A percentile compares a stretch with the other conserved stretches of the same genome.
phyloP scores from a whole-genome alignment of 1,140 invertebrate genomes.

The Cherax destructor region DNA sequence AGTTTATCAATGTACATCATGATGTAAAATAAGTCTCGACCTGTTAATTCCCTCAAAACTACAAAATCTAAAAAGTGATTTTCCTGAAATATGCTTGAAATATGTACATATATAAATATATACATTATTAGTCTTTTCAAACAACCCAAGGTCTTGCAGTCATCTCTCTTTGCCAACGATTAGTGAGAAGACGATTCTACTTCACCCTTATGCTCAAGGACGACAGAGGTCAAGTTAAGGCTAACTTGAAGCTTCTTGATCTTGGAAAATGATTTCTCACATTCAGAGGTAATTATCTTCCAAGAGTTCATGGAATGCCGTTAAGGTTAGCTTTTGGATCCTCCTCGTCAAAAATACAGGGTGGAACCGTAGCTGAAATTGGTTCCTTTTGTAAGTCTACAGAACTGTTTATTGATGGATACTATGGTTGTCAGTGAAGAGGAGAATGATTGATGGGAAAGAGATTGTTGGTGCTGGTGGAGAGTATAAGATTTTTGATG shows the following conservation, averaged over 20 bases:
- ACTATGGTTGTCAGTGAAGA: background rate
- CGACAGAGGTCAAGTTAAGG: conserved; percentile 53
- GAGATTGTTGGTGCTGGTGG: background rate
- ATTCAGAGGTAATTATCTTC: conserved; percentile 29
- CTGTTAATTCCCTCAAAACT: conserved; percentile 44
- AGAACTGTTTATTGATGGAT: background rate
- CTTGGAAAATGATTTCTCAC: conserved; percentile 34
- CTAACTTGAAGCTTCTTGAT: conserved; percentile 37
- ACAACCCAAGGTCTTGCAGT: conserved; percentile 54
- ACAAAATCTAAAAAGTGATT: conserved; percentile 58
- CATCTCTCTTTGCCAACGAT: conserved; percentile 19
- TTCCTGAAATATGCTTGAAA: conserved; percentile 56
- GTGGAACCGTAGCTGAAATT: conserved; percentile 44
- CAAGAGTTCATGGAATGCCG: conserved; percentile 13
- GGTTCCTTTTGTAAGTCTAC: conserved; percentile 7
- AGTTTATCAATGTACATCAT: conserved; percentile 56
- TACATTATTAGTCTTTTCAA: conserved; percentile 60
- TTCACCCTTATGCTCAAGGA: conserved; percentile 60
- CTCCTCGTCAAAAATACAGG: conserved; percentile 54
- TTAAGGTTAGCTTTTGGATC: conserved; percentile 25
- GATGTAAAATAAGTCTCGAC: conserved; percentile 58
- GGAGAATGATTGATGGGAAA: background rate
- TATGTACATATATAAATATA: conserved; percentile 68
- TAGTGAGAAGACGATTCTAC: conserved; percentile 19
- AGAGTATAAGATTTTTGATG: background rate